These are phyloP conservation scores for Meloe dianella DNA, from an alignment of 2,888 invertebrate species.

Conservation along the genomic window DNA sequence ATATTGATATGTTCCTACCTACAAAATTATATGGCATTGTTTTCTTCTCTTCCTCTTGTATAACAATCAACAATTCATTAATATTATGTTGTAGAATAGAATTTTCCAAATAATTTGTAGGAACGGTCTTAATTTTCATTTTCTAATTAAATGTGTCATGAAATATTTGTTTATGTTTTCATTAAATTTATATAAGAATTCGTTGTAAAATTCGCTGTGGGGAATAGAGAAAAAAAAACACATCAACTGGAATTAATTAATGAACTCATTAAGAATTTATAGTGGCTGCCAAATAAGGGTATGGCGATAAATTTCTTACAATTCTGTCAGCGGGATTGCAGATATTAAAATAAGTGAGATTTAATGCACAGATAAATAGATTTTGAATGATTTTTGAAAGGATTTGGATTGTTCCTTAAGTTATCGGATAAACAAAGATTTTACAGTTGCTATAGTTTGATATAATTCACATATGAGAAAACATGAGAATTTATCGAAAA, in stretches of 20 bases:
- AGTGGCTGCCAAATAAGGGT: not conserved
- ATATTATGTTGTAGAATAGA: not conserved
- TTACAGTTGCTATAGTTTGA: not conserved
- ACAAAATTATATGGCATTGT: not conserved
- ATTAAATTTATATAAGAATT: not conserved
- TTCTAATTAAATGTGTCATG: not conserved
- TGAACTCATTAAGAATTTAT: constrained; percentile 2
- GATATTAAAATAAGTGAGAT: constrained; percentile 21
- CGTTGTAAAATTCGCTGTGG: not conserved
- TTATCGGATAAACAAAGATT: not conserved
- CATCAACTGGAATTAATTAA: not conserved
- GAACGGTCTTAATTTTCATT: not conserved
- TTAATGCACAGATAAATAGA: constrained; percentile 12
- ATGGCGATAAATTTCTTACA: constrained; percentile 18
- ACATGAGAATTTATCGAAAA: not conserved
- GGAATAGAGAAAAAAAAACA: not conserved
- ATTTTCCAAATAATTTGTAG: not conserved
- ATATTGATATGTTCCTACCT: not conserved
- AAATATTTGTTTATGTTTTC: not conserved
- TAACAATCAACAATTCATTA: not conserved
- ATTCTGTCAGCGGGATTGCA: constrained; percentile 14
- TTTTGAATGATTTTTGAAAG: not conserved
- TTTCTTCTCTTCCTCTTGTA: not conserved
- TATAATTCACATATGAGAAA: not conserved
- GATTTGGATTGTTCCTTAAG: not conserved